Evolutionary conservation across 2,113 vertebrate genomes (phyloP), one percentile per base, ranked within the genome.

Genomic region (Phyllostomus discolor): DNA sequence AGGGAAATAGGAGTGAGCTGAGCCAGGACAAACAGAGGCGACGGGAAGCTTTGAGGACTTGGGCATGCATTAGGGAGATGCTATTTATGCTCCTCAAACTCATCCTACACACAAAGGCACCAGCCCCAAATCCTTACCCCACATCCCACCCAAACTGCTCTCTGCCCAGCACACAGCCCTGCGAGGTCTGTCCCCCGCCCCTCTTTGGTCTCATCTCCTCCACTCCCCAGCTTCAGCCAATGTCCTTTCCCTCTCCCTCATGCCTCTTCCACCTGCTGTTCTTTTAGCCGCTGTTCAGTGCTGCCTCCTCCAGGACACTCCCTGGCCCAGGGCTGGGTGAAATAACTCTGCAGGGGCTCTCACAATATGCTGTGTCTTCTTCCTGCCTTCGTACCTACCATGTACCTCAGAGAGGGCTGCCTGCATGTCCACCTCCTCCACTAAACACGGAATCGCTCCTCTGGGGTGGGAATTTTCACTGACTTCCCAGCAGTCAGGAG

Each of bases 101-200:
- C 41, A 7, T 16, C 14, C 46, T 17, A 19, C 22, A 26, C 19
- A 24, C 4, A 12, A 11, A 76, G 38, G 54, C 57, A 14, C 31
- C 22, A 33, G 10, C 10, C 22, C 26, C 62, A 52, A 33, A 4
- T 19, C 69, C 15, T 54, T 5, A 7, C 10, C 31, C 0, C 0
- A 12, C 7, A 52, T 78, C 54, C 22, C 20, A 5, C 4, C 9
- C 80, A 11, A 5, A 16, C 16, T 8, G 16, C 17, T 46, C n/a
- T 15, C 22, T n/a, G 46, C 2, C 43, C 43, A 43, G 43, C 43
- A 43, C 8, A 35, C 12, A 10, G 31, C 26, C 19, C 22, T 38
- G 46, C 3, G 11, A 5, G 16, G 4, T 28, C 72, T 28, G 28
- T 5, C 62, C 3, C 2, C 6, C 1, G 0, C 0, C 1, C n/a